A percentile compares a stretch with the other conserved stretches of the same genome.
These are phyloP conservation scores for Drosophila trapezifrons DNA, from an alignment of 1,140 invertebrate genomes.

Conservation along the genomic window DNA sequence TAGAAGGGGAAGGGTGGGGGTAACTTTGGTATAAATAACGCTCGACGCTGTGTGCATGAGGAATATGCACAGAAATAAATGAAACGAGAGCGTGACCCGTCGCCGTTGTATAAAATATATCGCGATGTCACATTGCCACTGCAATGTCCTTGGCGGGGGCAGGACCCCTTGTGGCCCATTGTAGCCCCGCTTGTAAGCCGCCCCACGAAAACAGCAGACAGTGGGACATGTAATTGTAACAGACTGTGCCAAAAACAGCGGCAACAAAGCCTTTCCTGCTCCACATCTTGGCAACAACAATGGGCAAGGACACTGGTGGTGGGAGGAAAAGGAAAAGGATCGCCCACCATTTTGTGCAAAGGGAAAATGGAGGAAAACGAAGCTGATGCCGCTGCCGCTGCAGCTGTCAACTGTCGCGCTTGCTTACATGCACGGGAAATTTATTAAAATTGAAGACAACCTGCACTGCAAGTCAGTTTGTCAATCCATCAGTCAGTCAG, in stretches of 20 bases:
- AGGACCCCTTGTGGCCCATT: too few species aligned
- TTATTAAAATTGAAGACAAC: constrained; percentile 79
- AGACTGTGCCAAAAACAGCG: constrained; percentile 55
- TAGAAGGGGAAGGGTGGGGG: neutral
- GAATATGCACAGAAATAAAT: constrained; percentile 49
- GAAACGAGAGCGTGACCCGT: constrained; percentile 54
- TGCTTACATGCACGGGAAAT: constrained; percentile 70
- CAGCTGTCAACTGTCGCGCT: constrained; percentile 75
- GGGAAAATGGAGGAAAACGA: constrained; percentile 8
- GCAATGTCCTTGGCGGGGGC: constrained; percentile 64
- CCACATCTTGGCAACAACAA: constrained; percentile 16
- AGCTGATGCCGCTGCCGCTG: constrained; percentile 17
- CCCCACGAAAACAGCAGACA: constrained; percentile 4
- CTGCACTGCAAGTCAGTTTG: constrained; percentile 39
- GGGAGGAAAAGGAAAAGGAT: too few species aligned
- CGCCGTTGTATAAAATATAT: constrained; percentile 34
- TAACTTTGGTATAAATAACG: constrained; percentile 30
- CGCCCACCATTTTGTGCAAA: too few species aligned
- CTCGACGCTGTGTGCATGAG: constrained; percentile 24
- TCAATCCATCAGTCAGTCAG: constrained; percentile 41
- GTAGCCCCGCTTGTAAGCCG: neutral
- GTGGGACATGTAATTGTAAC: constrained; percentile 43
- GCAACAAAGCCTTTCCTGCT: constrained; percentile 32
- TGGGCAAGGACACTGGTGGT: constrained; percentile 29
- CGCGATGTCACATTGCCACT: constrained; percentile 44